Conservation (phyloP, 35 echinoderm and acorn worm species). For the Stichopus chloronotus region DNA sequence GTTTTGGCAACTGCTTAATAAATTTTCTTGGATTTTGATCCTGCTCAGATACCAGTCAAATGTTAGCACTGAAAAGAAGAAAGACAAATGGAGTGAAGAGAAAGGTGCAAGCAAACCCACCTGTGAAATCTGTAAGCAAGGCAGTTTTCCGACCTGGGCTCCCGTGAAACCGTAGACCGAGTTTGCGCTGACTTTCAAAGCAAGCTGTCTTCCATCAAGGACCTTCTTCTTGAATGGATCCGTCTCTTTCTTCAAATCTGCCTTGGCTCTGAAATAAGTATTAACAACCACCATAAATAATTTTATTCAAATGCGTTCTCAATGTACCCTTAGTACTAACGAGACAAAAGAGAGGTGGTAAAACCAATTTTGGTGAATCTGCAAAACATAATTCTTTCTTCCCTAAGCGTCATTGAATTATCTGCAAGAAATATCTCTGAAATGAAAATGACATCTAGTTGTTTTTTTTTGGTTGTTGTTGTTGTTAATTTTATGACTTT, state of each 20-base stretch:
- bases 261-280: slow-evolving; percentile 79
- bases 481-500: too few relatives aligned
- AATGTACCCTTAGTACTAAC: not conserved
- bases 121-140: slow-evolving; percentile 96
- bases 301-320: not conserved
- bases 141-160: slow-evolving; percentile 95
- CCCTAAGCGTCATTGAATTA: not conserved
- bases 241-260: slow-evolving; percentile 92
- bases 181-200: slow-evolving; percentile 93
- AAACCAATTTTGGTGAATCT: not conserved
- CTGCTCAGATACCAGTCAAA: not conserved
- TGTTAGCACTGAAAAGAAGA: too few relatives aligned
- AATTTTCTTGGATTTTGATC: too few relatives aligned
- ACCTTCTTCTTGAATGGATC: slow-evolving; percentile 93
- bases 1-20: too few relatives aligned
- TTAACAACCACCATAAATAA: not conserved
- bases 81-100: too few relatives aligned
- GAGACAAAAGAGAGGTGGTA: not conserved
- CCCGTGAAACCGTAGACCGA: slow-evolving; percentile 92
- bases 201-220: slow-evolving; percentile 91
- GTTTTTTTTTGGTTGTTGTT: too few relatives aligned
- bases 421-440: too few relatives aligned
- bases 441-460: too few relatives aligned
- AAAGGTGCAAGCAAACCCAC: slow-evolving; percentile 6
- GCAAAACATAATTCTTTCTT: not conserved